These are phyloP conservation scores for Pseudochaenichthys georgianus DNA, from an alignment of 2,797 vertebrate genomes.

Conservation along the genomic window DNA sequence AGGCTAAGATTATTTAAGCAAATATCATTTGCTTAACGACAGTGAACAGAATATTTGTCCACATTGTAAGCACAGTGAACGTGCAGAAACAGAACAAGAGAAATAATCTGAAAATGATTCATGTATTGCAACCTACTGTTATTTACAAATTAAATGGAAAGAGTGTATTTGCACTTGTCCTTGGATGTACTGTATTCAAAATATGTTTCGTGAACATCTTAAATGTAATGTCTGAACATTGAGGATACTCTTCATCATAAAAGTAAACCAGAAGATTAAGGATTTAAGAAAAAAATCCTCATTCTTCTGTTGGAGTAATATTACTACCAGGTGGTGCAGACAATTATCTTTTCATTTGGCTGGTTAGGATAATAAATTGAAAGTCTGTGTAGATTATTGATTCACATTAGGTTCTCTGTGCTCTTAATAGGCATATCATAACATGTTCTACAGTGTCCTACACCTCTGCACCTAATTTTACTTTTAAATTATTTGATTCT, in stretches of 20 bases:
- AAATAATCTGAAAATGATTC: background rate
- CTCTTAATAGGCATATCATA: conserved; percentile 56
- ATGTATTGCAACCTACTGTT: background rate
- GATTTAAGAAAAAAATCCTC: conserved; percentile 17
- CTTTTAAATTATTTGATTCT: conserved; percentile 62
- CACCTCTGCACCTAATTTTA: conserved; percentile 64
- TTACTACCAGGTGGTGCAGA: conserved; percentile 46
- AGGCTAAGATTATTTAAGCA: background rate
- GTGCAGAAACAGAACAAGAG: background rate
- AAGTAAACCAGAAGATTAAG: conserved; percentile 21
- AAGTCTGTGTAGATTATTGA: conserved; percentile 58
- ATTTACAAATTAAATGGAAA: conserved; percentile 17
- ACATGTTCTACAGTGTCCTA: conserved; percentile 52
- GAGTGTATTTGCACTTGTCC: background rate
- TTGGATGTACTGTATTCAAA: conserved; percentile 18
- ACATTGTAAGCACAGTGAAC: background rate
- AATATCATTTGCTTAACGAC: background rate
- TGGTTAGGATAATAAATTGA: conserved; percentile 47
- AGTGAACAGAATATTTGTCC: conserved; percentile 8
- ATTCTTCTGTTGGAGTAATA: conserved; percentile 30
- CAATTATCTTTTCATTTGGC: conserved; percentile 56
- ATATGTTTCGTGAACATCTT: conserved; percentile 12
- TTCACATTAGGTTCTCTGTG: conserved; percentile 52
- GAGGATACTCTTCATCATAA: background rate
- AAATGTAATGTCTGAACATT: background rate